Evolutionary conservation across 2,888 invertebrate genomes (phyloP), one percentile per base, ranked within the genome.

Genomic region (Scaptomyza tumidula): DNA sequence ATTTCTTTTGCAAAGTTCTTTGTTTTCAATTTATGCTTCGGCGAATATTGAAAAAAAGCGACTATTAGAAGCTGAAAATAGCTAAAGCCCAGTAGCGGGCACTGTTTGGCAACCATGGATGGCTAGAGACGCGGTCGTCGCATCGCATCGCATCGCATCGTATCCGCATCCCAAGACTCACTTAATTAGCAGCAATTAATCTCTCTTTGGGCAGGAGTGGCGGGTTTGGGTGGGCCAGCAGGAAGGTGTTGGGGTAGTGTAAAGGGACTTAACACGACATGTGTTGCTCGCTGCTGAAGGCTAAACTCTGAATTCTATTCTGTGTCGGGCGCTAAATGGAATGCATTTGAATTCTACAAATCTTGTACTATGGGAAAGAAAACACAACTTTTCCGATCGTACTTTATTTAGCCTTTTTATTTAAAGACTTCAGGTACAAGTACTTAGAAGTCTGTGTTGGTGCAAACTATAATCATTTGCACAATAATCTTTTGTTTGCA

Each of bases 141-240:
- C 62, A 50, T 43, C 59, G 59, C 62, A 50, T 45, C 49, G 48
- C 62, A 50, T n/a, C n/a, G n/a, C n/a, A n/a, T 45, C 35, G 35
- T 49, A 61, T 33, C 63, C 44, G 54, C 64, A 60, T 43, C 56
- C 49, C 41, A 43, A 63, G 60, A 63, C 70, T 58, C 48, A 56
- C 62, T 67, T 71, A 85, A 85, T 81, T 81, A 78, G 64, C 72
- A 53, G 67, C 73, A 81, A 81, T 81, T 81, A 85, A 82, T 81
- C 79, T 73, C 55, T 29, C 33, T 10, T 24, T 43, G 19, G 35
- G 31, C n/a, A 14, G 14, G 41, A 41, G 41, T 16, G 10, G 7
- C 10, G 41, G 41, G 41, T 6, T 10, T 13, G 41, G 16, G 16
- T 43, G 19, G 35, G 44, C 53, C 10, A 19, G 49, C 13, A 24